Base-by-base conservation (phyloP, 2,888 invertebrate genomes). In the Drosophila atripex region DNA sequence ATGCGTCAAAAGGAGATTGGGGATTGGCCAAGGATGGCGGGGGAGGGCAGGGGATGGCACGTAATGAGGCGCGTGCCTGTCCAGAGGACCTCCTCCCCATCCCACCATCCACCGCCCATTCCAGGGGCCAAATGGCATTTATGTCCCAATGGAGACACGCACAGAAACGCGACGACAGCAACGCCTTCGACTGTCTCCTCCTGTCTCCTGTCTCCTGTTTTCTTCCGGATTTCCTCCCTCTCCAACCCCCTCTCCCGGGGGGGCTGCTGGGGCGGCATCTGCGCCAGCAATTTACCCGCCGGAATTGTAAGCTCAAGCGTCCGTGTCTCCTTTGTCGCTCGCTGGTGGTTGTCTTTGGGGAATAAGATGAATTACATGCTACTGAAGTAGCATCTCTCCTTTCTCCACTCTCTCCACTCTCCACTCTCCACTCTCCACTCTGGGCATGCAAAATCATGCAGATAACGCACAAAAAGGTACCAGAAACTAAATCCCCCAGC, bases 291-390 rank as follows among this genome's bases (percentile, higher is more conserved):
- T 61, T 68, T 46, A 46, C 73, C 76, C 71, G 32, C 50, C 57
- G 61, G 71, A 61, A 71, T 63, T 73, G 57, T 58, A 57, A 61
- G 54, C 63, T 71, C 50, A 71, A 56, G 68, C 66, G 73, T 56
- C 58, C 55, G 52, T 70, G 50, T 70, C 68, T 64, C 77, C 57
- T 55, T 59, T 71, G 45, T 35, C 73, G 50, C 65, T 35, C 73
- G 54, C 61, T 49, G 55, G 55, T 60, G 78, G 77, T 80, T 77
- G 78, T 88, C 88, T 72, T 74, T 75, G 66, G 89, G 89, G 88
- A 88, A 88, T 88, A 84, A 77, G 84, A 88, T 89, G 89, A 84
- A 88, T 89, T 89, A 89, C 86, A 89, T 86, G 87, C 86, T 78
- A 74, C 83, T 87, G 70, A 76, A 80, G 69, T 43, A 35, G 71